Conservation (phyloP, 2,888 invertebrate species). For the Prenolepis imparis region DNA sequence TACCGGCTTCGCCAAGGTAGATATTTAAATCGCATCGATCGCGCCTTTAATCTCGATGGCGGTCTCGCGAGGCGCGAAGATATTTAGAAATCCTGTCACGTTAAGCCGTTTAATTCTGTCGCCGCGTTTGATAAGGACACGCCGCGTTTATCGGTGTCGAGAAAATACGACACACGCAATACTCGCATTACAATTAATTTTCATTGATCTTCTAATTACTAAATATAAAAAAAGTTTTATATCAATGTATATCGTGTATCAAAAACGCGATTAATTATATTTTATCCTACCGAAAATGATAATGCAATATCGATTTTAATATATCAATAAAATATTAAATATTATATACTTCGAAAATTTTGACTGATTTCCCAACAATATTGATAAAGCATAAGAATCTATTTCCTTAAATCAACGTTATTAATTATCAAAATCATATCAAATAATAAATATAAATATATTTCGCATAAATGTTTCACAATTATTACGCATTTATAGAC, state of each 20-base stretch:
- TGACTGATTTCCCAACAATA: neutral
- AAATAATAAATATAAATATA: neutral
- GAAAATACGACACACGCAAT: slow-evolving; percentile 34
- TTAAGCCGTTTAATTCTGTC: slow-evolving; percentile 47
- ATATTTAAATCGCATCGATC: slow-evolving; percentile 44
- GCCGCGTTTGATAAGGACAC: slow-evolving; percentile 43
- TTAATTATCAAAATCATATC: neutral
- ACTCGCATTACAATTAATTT: slow-evolving; percentile 37
- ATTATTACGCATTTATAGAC: slow-evolving; percentile 86
- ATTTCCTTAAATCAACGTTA: neutral
- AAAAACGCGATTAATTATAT: neutral
- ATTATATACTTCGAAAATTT: neutral
- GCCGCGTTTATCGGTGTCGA: slow-evolving; percentile 15
- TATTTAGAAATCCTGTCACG: slow-evolving; percentile 45
- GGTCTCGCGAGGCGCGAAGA: slow-evolving; percentile 27
- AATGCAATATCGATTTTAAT: neutral
- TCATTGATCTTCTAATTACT: slow-evolving; percentile 6
- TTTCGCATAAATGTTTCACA: neutral
- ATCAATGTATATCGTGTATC: neutral
- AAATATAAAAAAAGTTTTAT: neutral
- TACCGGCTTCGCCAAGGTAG: slow-evolving; percentile 89
- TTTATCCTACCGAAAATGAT: neutral
- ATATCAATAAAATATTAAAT: neutral
- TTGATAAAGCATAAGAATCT: neutral
- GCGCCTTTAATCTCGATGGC: slow-evolving; percentile 18